Evolutionary conservation across 2,888 invertebrate genomes (phyloP).

Genomic region (Gasteruption jaculator): DNA sequence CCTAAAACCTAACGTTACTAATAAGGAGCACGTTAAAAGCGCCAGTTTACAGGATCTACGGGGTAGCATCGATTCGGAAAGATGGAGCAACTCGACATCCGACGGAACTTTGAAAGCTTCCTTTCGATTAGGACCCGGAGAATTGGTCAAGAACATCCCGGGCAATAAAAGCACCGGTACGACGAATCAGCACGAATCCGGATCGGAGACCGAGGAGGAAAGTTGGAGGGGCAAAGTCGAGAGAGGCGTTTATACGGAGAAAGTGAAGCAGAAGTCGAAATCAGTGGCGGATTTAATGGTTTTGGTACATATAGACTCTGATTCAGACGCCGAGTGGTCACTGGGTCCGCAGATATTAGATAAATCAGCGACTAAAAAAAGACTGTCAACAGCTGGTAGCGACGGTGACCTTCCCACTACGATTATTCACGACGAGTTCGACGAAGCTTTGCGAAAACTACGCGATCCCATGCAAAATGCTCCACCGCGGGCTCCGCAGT

Average conservation of each 20-base stretch:
- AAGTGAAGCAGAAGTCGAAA: conserved; percentile 63
- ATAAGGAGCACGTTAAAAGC: conserved; percentile 33
- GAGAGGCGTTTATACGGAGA: conserved; percentile 59
- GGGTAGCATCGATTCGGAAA: conserved; percentile 58
- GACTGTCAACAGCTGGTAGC: conserved; percentile 53
- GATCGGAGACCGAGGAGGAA: conserved; percentile 63
- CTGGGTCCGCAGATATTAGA: conserved; percentile 45
- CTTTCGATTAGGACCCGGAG: conserved; percentile 45
- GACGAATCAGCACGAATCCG: conserved; percentile 48
- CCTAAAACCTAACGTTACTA: conserved; percentile 62
- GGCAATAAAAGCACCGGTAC: conserved; percentile 19
- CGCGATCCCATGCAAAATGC: conserved; percentile 25
- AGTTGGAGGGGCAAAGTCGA: conserved; percentile 61
- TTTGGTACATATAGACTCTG: conserved; percentile 64
- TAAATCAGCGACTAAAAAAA: conserved; percentile 34
- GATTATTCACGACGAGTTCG: conserved; percentile 55
- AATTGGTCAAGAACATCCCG: conserved; percentile 38
- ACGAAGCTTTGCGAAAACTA: conserved; percentile 54
- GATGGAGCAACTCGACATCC: conserved; percentile 38
- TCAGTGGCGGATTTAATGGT: conserved; percentile 67
- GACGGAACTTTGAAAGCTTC: conserved; percentile 33
- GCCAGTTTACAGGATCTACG: conserved; percentile 60
- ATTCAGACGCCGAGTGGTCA: conserved; percentile 58
- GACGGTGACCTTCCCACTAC: conserved; percentile 57
- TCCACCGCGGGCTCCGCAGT: conserved; percentile 27